A percentile compares a stretch with the other conserved stretches of the same genome.
Conservation (phyloP, 2,888 invertebrate species). For the Calephelis perditalis region DNA sequence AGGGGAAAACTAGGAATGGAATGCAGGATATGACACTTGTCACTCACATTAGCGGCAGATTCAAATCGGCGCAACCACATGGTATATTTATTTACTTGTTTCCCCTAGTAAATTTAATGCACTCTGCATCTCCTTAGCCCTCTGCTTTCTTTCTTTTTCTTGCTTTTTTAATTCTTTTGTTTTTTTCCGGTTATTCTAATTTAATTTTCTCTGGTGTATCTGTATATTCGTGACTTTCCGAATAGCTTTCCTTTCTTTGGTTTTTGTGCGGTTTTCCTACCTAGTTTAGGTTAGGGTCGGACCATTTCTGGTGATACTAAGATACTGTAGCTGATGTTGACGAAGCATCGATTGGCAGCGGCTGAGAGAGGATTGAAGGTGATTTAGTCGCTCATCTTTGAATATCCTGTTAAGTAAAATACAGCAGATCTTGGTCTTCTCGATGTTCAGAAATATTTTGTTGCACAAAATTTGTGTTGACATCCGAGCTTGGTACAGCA, state of each 20-base stretch:
- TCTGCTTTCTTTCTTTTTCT: neutral
- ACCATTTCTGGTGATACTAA: neutral
- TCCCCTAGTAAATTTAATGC: neutral
- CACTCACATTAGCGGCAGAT: too few species aligned
- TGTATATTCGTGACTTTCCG: neutral
- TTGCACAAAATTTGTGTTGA: neutral
- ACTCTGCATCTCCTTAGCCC: neutral
- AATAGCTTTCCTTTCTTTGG: too few species aligned
- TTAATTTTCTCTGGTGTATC: neutral
- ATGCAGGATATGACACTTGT: too few species aligned
- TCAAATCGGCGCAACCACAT: too few species aligned
- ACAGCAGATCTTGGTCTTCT: too few species aligned
- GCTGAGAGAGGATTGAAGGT: neutral
- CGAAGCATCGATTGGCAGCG: too few species aligned
- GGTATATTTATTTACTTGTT: neutral
- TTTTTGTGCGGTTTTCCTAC: neutral
- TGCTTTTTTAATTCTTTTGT: neutral
- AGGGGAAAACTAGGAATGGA: too few species aligned
- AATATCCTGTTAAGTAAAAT: neutral
- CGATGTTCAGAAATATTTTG: too few species aligned
- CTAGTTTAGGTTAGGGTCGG: neutral
- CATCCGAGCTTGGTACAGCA: too few species aligned
- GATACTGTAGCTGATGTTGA: neutral
- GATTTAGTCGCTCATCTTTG: neutral
- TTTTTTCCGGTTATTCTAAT: neutral